A percentile compares a stretch with the other conserved stretches of the same genome.
Conservation (phyloP, 2,113 vertebrate genomes). For the Rallus limicola region DNA sequence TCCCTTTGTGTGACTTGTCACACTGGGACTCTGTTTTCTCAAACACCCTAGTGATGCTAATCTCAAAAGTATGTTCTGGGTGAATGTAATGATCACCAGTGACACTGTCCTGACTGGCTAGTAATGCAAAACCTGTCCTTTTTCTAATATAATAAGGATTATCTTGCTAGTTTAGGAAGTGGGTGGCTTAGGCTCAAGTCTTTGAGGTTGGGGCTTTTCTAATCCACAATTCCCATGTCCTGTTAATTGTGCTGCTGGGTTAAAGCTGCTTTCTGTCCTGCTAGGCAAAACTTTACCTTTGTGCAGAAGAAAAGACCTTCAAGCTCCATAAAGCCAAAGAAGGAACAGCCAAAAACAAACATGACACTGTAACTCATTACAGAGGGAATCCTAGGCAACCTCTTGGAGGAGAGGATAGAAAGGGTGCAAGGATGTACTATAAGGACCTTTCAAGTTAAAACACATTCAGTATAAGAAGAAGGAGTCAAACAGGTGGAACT, state of each 20-base stretch:
- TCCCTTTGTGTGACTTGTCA: background rate
- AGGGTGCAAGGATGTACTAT: background rate
- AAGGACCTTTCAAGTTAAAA: background rate
- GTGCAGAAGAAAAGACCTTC: background rate
- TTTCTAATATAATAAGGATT: background rate
- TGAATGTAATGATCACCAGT: background rate
- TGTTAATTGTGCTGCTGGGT: background rate
- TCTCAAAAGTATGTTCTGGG: background rate
- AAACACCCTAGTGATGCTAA: background rate
- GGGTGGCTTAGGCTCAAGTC: background rate
- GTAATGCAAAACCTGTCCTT: background rate
- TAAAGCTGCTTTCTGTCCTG: slow-evolving; percentile 11
- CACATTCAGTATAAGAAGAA: background rate
- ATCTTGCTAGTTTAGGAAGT: background rate
- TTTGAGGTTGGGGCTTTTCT: slow-evolving; percentile 21
- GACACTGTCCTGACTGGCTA: background rate
- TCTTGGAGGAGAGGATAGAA: background rate
- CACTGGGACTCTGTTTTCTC: background rate
- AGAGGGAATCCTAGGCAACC: background rate
- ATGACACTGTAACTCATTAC: background rate
- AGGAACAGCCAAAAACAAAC: background rate
- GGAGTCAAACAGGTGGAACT: background rate
- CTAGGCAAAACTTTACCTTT: background rate
- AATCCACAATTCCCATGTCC: slow-evolving; percentile 3
- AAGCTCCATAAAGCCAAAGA: background rate